A percentile compares a stretch with the other conserved stretches of the same genome.
phyloP scores from a whole-genome alignment of 1,140 invertebrate species.

The Acromyrmex heyeri region DNA sequence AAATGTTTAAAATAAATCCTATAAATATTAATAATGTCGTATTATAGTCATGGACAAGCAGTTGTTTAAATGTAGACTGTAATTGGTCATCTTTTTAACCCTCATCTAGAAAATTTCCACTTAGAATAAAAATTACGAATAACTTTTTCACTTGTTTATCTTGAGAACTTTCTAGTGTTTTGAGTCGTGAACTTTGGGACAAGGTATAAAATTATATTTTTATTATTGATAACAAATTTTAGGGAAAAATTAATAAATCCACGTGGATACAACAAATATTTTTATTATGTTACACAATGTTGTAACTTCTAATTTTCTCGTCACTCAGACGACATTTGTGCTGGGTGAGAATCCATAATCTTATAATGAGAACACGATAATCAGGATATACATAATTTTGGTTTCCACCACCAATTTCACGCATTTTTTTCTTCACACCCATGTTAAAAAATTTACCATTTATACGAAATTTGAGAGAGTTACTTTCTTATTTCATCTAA shows the following conservation, averaged over 20 bases:
- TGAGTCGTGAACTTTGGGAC: too few relatives aligned
- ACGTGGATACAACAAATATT: constrained; percentile 29
- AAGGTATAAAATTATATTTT: too few relatives aligned
- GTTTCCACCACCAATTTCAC: not conserved
- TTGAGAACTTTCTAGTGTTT: too few relatives aligned
- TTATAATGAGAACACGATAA: constrained; percentile 10
- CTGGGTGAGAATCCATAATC: constrained; percentile 6
- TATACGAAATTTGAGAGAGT: constrained; percentile 67
- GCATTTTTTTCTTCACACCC: constrained; percentile 29
- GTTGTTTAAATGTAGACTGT: too few relatives aligned
- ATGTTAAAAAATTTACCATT: constrained; percentile 66
- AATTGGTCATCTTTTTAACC: too few relatives aligned
- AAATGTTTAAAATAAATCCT: too few relatives aligned
- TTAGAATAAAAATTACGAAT: too few relatives aligned
- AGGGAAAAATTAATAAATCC: not conserved
- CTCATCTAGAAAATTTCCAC: too few relatives aligned
- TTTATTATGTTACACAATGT: constrained; percentile 45
- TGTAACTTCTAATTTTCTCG: constrained; percentile 29
- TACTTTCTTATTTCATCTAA: constrained; percentile 65
- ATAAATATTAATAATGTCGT: too few relatives aligned
- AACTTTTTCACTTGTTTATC: too few relatives aligned
- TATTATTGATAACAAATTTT: not conserved
- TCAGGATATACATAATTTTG: constrained; percentile 6
- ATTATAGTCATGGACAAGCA: too few relatives aligned
- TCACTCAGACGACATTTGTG: constrained; percentile 11